These are phyloP conservation scores for Zygothrica quintamaculata DNA, from an alignment of 2,888 invertebrate species.

Conservation along the genomic window DNA sequence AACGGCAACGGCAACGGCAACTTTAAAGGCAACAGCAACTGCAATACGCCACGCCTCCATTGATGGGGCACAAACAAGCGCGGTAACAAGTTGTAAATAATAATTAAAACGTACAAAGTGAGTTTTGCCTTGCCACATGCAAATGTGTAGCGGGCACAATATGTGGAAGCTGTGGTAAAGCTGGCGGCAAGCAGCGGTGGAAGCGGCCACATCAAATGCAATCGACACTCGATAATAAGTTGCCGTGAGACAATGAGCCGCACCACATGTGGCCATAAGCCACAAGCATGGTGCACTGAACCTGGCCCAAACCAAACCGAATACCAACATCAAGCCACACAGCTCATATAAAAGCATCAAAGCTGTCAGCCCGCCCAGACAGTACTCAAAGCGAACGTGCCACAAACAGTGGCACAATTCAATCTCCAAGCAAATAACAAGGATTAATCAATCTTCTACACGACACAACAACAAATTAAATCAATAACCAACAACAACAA, in stretches of 20 bases:
- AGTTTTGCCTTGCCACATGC: constrained; percentile 49
- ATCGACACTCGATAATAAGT: constrained; percentile 42
- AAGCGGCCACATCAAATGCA: constrained; percentile 45
- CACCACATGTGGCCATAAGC: constrained; percentile 45
- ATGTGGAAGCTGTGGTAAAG: constrained; percentile 59
- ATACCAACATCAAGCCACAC: neutral
- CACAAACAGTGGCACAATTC: constrained; percentile 46
- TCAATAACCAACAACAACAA: neutral
- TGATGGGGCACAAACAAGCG: constrained; percentile 14
- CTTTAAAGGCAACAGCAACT: constrained; percentile 40
- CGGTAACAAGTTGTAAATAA: constrained; percentile 58
- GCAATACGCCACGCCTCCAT: constrained; percentile 37
- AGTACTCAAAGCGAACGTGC: constrained; percentile 59
- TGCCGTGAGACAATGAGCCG: constrained; percentile 15
- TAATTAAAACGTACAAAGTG: constrained; percentile 66
- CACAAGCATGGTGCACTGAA: constrained; percentile 67
- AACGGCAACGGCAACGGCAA: constrained; percentile 43
- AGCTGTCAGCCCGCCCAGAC: constrained; percentile 47
- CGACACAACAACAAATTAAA: constrained; percentile 1
- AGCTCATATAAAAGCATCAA: constrained; percentile 60
- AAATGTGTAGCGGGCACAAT: constrained; percentile 54
- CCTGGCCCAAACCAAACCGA: constrained; percentile 39
- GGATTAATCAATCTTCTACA: constrained; percentile 40
- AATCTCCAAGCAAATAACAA: constrained; percentile 17
- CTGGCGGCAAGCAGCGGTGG: no score